A percentile compares a stretch with the other conserved stretches of the same genome.
These are phyloP conservation scores for Aplodontia rufa DNA, from an alignment of 2,113 vertebrate genomes.

Conservation along the genomic window DNA sequence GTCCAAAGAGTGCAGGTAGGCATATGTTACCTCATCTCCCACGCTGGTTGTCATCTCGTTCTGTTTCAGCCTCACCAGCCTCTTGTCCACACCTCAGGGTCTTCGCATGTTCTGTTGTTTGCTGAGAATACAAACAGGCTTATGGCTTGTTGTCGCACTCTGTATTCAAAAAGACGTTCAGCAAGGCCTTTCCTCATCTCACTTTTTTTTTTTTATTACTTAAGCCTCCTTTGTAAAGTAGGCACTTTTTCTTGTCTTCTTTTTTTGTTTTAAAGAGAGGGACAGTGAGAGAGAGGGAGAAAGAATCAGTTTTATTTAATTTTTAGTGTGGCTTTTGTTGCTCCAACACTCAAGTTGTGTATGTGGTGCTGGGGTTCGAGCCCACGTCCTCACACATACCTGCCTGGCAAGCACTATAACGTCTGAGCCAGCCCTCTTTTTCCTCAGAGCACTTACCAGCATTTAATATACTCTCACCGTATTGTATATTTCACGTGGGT, in stretches of 20 bases:
- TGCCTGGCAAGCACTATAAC: too few relatives aligned
- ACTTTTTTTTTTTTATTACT: not conserved
- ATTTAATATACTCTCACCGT: not conserved
- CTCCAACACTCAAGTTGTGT: too few relatives aligned
- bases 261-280: too few relatives aligned
- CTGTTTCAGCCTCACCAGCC: not conserved
- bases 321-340: too few relatives aligned
- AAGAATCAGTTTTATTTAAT: too few relatives aligned
- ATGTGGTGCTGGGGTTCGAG: too few relatives aligned
- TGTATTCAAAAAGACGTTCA: not conserved
- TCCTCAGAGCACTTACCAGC: not conserved
- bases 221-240: not conserved
- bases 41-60: rapidly evolving
- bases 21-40: not conserved
- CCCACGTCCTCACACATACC: too few relatives aligned
- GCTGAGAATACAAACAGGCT: not conserved
- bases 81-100: not conserved
- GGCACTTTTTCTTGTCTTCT: not conserved
- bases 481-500: not conserved
- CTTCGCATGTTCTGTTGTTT: not conserved
- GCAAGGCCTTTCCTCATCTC: not conserved
- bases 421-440: too few relatives aligned
- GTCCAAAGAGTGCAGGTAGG: not conserved
- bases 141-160: not conserved
- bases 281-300: too few relatives aligned